A percentile compares a stretch with the other conserved stretches of the same genome.
Evolutionary conservation across 2,797 vertebrate genomes (phyloP).

Genomic region (Halcyon chelicuti): DNA sequence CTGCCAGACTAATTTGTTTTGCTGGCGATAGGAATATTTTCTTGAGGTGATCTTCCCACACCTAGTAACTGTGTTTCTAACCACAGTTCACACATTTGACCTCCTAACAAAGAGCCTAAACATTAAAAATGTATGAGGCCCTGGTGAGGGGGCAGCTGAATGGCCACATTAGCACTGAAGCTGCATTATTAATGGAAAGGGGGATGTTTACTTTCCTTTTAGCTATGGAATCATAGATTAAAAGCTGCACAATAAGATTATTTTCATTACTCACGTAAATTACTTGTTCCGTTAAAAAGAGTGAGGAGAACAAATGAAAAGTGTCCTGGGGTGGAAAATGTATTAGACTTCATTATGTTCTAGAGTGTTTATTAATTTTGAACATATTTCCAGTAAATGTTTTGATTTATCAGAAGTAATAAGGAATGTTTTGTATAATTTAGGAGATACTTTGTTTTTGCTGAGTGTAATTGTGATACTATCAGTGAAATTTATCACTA

Average conservation of each 20-base stretch:
- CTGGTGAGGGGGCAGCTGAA: background rate
- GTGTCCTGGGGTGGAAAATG: background rate
- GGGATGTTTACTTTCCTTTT: constrained; percentile 44
- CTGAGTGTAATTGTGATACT: background rate
- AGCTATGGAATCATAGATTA: constrained; percentile 63
- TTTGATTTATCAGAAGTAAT: background rate
- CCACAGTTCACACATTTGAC: constrained; percentile 8
- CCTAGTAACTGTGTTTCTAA: constrained; percentile 1
- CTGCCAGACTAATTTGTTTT: background rate
- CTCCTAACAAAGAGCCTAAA: background rate
- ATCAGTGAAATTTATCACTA: background rate
- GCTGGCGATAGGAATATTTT: background rate
- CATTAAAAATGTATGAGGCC: constrained; percentile 61
- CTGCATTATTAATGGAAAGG: constrained; percentile 67
- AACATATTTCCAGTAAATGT: background rate
- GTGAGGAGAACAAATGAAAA: constrained; percentile 20
- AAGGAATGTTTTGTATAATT: background rate
- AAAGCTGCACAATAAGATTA: constrained; percentile 37
- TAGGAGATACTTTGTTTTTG: background rate
- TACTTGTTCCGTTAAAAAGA: constrained; percentile 21
- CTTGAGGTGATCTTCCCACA: background rate
- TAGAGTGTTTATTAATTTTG: background rate
- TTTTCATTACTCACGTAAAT: constrained; percentile 11
- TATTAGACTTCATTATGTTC: background rate
- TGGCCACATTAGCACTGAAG: constrained; percentile 7